Percentiles rank a stretch among this genome's conserved stretches.
Evolutionary conservation across 2,113 vertebrate genomes (phyloP).

Genomic region (Ochotona princeps): DNA sequence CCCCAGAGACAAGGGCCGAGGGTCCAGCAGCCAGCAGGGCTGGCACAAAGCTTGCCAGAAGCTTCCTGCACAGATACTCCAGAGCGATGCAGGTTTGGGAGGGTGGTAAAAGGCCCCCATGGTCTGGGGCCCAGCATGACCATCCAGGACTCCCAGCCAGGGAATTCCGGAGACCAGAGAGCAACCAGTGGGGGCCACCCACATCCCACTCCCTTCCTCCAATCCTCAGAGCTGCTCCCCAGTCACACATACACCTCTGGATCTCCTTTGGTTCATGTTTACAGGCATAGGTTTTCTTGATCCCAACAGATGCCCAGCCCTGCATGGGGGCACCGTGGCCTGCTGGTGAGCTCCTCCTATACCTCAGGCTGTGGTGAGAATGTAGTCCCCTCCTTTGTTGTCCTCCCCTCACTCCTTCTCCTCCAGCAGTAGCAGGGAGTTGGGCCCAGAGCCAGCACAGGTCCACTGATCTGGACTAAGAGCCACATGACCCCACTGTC

Average conservation of each 20-base stretch:
- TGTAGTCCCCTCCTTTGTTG: neutral
- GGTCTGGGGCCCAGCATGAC: slow-evolving; percentile 66
- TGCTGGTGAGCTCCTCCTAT: neutral
- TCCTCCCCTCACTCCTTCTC: neutral
- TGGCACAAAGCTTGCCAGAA: neutral
- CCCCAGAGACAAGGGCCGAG: slow-evolving; percentile 2
- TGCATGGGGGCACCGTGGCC: slow-evolving; percentile 1
- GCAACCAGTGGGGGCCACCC: neutral
- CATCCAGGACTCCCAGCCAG: slow-evolving; percentile 29
- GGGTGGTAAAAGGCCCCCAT: neutral
- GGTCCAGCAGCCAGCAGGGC: neutral
- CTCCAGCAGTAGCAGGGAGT: slow-evolving; percentile 45
- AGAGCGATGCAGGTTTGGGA: neutral
- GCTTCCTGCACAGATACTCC: neutral
- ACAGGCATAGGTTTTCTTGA: slow-evolving; percentile 62
- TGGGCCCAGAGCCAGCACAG: slow-evolving; percentile 44
- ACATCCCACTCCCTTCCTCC: neutral
- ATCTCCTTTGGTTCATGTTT: slow-evolving; percentile 55
- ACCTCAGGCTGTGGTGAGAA: slow-evolving; percentile 17
- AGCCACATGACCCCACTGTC: neutral
- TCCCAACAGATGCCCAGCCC: slow-evolving; percentile 20
- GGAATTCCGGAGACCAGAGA: slow-evolving; percentile 50
- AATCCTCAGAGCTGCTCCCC: neutral
- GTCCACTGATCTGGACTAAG: slow-evolving; percentile 32
- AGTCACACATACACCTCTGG: slow-evolving; percentile 42